These are phyloP conservation scores for Sapayoa aenigma DNA, from an alignment of 2,113 vertebrate genomes.

Conservation along the genomic window DNA sequence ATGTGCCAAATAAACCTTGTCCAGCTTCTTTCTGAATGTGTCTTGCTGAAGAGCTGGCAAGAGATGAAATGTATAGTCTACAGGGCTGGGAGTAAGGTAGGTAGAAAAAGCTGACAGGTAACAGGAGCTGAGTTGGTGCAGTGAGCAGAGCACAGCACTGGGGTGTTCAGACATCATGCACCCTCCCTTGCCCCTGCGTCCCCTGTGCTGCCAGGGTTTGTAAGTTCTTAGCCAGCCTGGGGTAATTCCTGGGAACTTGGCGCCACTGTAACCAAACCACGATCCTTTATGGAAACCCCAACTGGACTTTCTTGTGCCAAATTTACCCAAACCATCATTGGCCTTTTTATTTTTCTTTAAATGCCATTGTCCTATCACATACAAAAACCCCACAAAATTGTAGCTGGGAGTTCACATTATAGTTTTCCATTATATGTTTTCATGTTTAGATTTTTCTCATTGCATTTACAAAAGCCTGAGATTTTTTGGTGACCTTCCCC, in stretches of 20 bases:
- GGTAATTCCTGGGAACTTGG: background rate
- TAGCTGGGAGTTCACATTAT: background rate
- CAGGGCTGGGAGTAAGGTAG: background rate
- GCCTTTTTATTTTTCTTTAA: slow-evolving; percentile 36
- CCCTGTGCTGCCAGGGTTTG: background rate
- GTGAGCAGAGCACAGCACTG: background rate
- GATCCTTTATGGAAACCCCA: slow-evolving; percentile 10
- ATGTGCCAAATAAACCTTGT: slow-evolving; percentile 72
- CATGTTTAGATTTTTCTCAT: background rate
- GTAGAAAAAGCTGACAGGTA: background rate
- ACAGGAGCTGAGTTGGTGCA: background rate
- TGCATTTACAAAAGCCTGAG: background rate
- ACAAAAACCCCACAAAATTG: background rate
- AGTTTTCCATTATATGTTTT: background rate
- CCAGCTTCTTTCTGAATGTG: slow-evolving; percentile 47
- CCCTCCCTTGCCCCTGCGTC: background rate
- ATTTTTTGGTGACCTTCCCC: background rate
- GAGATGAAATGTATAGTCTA: background rate
- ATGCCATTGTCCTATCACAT: background rate
- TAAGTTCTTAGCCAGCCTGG: background rate
- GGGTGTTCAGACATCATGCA: background rate
- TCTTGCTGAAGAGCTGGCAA: slow-evolving; percentile 42
- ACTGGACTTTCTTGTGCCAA: slow-evolving; percentile 71
- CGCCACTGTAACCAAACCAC: background rate
- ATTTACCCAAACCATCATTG: slow-evolving; percentile 50